Conservation (phyloP, 2,888 invertebrate genomes). For the Agrotis exclamationis region DNA sequence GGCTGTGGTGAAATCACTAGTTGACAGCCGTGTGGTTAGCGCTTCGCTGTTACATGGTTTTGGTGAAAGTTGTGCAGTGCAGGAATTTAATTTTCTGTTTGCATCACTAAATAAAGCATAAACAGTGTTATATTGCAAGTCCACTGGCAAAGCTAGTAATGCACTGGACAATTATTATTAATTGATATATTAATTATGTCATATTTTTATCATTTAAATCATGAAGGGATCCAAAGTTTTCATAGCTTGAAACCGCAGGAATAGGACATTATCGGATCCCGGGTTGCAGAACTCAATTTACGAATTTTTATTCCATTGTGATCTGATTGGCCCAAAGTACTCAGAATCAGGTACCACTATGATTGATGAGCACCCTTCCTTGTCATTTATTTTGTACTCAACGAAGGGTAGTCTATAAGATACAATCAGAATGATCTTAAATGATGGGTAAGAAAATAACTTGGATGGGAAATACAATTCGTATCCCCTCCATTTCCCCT, state of each 20-base stretch:
- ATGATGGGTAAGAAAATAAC: not conserved
- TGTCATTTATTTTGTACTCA: too few relatives aligned
- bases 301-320: too few relatives aligned
- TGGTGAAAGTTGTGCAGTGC: not conserved
- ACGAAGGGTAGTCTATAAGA: not conserved
- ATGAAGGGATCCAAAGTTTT: not conserved
- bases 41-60: not conserved
- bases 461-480: constrained; percentile 7
- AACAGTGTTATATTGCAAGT: not conserved
- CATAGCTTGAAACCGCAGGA: too few relatives aligned
- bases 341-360: too few relatives aligned
- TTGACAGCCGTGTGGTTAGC: constrained; percentile 38
- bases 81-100: constrained; percentile 9
- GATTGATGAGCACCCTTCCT: too few relatives aligned
- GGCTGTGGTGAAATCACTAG: constrained; percentile 38
- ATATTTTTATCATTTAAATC: not conserved
- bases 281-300: too few relatives aligned
- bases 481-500: constrained; percentile 8
- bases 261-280: too few relatives aligned
- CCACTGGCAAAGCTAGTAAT: not conserved
- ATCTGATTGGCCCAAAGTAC: not conserved
- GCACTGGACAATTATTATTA: too few relatives aligned
- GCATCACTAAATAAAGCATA: not conserved
- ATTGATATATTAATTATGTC: too few relatives aligned
- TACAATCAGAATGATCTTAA: not conserved